phyloP scores from a whole-genome alignment of 2,113 vertebrate genomes.

The Struthidea cinerea region DNA sequence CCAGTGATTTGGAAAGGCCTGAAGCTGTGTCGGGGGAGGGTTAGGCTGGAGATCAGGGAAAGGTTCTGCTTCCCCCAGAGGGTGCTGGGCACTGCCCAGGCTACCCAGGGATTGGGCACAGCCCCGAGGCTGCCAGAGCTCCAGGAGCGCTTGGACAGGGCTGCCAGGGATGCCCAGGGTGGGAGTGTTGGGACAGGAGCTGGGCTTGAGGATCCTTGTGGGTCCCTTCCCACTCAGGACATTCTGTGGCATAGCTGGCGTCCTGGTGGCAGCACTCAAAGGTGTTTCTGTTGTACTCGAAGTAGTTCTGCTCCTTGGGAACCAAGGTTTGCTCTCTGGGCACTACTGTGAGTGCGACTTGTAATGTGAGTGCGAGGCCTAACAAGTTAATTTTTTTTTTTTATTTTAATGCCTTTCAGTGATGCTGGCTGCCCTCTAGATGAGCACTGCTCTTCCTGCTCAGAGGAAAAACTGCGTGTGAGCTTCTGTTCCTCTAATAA shows the following conservation, averaged over 20 bases:
- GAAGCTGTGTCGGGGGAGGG: too few relatives aligned
- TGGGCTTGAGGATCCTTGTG: too few relatives aligned
- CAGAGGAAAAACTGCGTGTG: neutral
- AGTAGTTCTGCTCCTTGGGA: neutral
- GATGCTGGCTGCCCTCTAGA: neutral
- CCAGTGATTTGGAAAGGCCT: neutral
- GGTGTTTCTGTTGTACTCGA: neutral
- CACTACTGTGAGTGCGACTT: too few relatives aligned
- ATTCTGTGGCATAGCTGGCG: neutral
- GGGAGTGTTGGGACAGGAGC: neutral
- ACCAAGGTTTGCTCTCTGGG: neutral
- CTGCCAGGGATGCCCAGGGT: neutral
- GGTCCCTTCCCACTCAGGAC: neutral
- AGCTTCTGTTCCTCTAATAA: neutral
- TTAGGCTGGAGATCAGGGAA: too few relatives aligned
- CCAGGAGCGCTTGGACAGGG: fast-evolving
- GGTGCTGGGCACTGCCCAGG: neutral
- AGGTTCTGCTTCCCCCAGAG: too few relatives aligned
- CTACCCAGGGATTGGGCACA: neutral
- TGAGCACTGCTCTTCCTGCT: neutral
- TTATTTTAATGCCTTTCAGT: neutral
- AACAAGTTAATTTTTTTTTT: neutral
- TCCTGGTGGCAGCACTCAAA: neutral
- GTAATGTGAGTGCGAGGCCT: neutral
- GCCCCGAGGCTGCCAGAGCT: neutral